phyloP scores from a whole-genome alignment of 2,888 invertebrate genomes.

The Rhodophaea formosa region DNA sequence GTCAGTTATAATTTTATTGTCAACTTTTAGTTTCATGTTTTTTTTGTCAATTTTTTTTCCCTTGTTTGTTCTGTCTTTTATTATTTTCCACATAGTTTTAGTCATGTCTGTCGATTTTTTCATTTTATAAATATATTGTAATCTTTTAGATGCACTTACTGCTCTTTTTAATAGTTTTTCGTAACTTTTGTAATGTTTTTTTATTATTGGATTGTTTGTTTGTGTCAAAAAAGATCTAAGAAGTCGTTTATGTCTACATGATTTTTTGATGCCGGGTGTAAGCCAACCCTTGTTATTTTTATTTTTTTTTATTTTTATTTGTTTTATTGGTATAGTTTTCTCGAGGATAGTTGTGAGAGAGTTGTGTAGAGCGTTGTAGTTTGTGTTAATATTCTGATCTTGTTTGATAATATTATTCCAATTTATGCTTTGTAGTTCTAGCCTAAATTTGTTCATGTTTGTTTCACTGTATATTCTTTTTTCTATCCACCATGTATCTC shows the following conservation, averaged over 20 bases:
- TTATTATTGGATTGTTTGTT: background rate
- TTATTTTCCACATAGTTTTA: background rate
- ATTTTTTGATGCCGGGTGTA: background rate
- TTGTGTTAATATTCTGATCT: background rate
- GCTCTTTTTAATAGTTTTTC: background rate
- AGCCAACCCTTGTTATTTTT: background rate
- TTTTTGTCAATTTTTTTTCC: background rate
- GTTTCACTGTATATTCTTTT: background rate
- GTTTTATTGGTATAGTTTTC: background rate
- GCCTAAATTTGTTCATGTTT: background rate
- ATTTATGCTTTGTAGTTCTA: background rate
- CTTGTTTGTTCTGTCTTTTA: background rate
- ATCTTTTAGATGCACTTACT: background rate
- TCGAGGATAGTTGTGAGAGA: background rate
- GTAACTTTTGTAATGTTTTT: background rate
- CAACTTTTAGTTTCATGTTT: background rate
- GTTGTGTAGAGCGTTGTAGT: background rate
- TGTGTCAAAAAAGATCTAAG: background rate
- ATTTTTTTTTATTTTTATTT: background rate
- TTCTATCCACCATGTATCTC: background rate
- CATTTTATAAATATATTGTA: background rate
- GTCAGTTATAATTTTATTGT: background rate
- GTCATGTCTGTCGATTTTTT: background rate
- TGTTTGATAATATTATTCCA: background rate
- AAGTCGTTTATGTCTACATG: background rate